Conservation (phyloP, 2,797 vertebrate species). For the Falco rusticolus region DNA sequence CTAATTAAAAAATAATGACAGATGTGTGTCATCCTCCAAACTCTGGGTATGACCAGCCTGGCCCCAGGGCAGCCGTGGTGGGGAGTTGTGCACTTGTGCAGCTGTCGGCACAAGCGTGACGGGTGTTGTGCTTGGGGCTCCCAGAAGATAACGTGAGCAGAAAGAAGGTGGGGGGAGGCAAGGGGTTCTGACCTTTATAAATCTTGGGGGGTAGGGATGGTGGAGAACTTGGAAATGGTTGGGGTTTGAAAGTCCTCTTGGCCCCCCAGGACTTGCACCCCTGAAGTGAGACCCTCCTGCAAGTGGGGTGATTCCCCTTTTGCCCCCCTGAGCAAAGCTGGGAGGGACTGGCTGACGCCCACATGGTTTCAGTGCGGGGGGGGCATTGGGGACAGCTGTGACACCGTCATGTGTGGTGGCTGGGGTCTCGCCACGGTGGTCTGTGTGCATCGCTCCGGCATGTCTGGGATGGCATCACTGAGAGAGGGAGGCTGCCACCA, state of each 20-base stretch:
- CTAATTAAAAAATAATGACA: conserved; percentile 48
- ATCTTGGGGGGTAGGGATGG: not conserved
- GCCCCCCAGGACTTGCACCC: not conserved
- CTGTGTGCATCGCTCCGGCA: not conserved
- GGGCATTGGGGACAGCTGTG: not conserved
- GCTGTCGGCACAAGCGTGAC: rapidly evolving
- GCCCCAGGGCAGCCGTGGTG: not conserved
- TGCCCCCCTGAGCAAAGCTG: rapidly evolving
- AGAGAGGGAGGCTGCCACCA: not conserved
- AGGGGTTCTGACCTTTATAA: not conserved
- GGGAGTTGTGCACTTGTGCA: not conserved
- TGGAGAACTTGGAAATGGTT: too few species aligned
- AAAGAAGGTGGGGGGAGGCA: rapidly evolving
- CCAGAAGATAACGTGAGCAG: not conserved
- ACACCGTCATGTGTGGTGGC: rapidly evolving
- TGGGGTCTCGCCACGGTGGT: rapidly evolving
- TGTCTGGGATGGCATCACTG: rapidly evolving
- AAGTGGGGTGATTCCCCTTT: not conserved
- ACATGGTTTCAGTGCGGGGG: not conserved
- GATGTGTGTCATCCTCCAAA: not conserved
- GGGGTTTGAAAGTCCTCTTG: not conserved
- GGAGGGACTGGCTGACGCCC: not conserved
- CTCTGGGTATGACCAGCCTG: not conserved
- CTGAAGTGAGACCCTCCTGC: not conserved
- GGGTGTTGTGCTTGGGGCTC: not conserved